Evolutionary conservation across 2,797 vertebrate species (phyloP), one percentile per base, ranked within the genome.

Genomic region (Lepilemur ruficaudatus): DNA sequence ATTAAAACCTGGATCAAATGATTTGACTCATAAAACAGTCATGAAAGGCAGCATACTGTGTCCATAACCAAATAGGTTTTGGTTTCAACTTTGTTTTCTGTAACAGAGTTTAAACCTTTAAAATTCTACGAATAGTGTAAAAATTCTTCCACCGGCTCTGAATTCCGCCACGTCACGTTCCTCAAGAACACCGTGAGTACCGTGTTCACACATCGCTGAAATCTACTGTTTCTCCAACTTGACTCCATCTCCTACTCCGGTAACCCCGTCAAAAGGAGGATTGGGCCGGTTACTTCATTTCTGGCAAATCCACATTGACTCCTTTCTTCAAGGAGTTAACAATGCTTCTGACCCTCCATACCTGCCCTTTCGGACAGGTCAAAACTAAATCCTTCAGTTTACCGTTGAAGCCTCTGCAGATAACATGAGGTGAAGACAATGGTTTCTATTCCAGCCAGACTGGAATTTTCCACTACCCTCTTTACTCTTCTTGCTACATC

Each of bases 51-150:
- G 5, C 6, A 83, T 5, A 15, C 2, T 48, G 23, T 94, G n/a
- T 76, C 50, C 67, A 91, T 48, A 97, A 89, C 15, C 55, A 96
- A 41, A 96, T 32, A 52, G 9, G 30, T 38, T 38, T 38, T 38
- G 38, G 78, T 6, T 6, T 85, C 55, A 82, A 50, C 86, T 93
- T 70, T 73, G 25, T 78, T 96, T 93, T 73, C 48, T 48, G 11
- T 59, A 82, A 87, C 25, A 94, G 85, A 98, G 57, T 43, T 93
- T 97, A 96, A 98, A 96, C 38, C 48, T 96, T 67, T 93, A 95
- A 65, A 94, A 92, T 84, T 70, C n/a, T 82, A 23, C 41, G 73
- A 32, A 76, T 93, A 81, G 83, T 12, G 70, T 94, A 55, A 89
- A 93, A 95, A 52, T 52, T 80, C n/a, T 89, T 48, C 61, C 22